A percentile compares a stretch with the other conserved stretches of the same genome.
These are phyloP conservation scores for Apotomis turbidana DNA, from an alignment of 2,888 invertebrate species.

Conservation along the genomic window DNA sequence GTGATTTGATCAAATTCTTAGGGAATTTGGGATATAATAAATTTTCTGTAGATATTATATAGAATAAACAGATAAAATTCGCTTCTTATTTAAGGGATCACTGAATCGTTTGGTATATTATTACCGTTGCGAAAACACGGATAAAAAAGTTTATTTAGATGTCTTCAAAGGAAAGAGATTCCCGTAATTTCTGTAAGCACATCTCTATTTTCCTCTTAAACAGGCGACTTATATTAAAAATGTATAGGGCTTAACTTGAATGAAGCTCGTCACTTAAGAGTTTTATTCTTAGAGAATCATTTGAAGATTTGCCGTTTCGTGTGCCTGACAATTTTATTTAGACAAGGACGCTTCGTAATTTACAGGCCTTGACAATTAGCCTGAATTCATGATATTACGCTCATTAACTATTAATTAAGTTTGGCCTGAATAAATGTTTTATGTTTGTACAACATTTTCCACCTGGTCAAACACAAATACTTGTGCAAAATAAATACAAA, in stretches of 20 bases:
- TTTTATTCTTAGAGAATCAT: slow-evolving; percentile 1
- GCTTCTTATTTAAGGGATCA: neutral
- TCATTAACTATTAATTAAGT: too few relatives aligned
- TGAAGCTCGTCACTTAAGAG: neutral
- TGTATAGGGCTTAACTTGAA: neutral
- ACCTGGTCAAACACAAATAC: too few relatives aligned
- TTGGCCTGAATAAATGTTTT: too few relatives aligned
- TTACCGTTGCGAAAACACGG: neutral
- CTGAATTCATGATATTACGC: neutral
- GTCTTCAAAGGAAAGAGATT: neutral
- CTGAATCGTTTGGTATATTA: neutral
- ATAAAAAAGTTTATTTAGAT: neutral
- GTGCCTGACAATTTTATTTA: slow-evolving; percentile 10
- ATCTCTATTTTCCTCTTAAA: neutral
- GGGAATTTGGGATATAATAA: too few relatives aligned
- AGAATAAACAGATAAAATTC: neutral
- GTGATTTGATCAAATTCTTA: too few relatives aligned
- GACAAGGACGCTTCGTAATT: neutral
- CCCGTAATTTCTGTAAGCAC: neutral
- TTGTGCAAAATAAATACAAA: too few relatives aligned
- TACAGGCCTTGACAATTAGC: neutral
- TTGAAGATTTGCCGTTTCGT: slow-evolving; percentile 12
- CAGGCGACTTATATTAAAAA: slow-evolving; percentile 5
- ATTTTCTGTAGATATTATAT: neutral
- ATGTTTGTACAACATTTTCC: too few relatives aligned